These are phyloP conservation scores for Clarias pachynema DNA, from an alignment of 2,797 vertebrate genomes.

Conservation along the genomic window DNA sequence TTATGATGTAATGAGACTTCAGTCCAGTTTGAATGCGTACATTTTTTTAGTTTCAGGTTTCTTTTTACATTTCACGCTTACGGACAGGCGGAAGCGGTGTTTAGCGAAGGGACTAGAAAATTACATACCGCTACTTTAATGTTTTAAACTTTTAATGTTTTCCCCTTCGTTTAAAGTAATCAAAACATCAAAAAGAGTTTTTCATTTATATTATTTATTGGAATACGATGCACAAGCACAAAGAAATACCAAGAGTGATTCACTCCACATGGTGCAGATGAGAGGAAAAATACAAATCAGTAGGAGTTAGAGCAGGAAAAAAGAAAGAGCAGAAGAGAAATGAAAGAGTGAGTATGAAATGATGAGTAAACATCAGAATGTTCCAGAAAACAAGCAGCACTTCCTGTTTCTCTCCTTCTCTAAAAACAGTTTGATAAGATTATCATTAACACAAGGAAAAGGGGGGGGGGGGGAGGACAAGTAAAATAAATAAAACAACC, in stretches of 20 bases:
- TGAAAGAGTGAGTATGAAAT: background rate
- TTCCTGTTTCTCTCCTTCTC: background rate
- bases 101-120: background rate
- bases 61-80: background rate
- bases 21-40: background rate
- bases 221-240: constrained; percentile 38
- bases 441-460: background rate
- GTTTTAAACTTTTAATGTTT: background rate
- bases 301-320: background rate
- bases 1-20: background rate
- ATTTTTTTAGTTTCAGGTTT: too few species aligned
- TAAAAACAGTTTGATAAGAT: background rate
- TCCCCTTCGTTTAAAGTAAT: background rate
- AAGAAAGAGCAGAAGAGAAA: background rate
- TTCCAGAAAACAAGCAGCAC: background rate
- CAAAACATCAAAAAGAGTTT: background rate
- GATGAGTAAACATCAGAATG: background rate
- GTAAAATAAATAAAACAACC: background rate
- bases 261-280: background rate
- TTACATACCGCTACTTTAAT: background rate
- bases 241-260: constrained; percentile 28
- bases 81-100: background rate
- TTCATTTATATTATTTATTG: constrained; percentile 49
- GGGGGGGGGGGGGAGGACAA: too few species aligned
- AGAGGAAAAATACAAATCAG: background rate